Evolutionary conservation across 2,797 vertebrate species (phyloP), one percentile per base, ranked within the genome.

Genomic region (Microctenopoma stevenorrisi): DNA sequence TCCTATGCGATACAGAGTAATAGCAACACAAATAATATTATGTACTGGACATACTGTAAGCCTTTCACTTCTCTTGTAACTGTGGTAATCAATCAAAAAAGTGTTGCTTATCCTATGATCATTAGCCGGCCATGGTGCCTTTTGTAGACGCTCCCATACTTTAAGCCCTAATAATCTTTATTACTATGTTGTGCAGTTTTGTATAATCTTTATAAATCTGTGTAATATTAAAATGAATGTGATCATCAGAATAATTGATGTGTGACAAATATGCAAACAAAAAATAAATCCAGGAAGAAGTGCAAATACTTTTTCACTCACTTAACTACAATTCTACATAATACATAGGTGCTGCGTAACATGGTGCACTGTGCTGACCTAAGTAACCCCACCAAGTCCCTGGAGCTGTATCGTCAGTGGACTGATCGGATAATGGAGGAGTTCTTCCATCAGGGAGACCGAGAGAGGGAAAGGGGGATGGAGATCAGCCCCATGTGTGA

Each of bases 401-500:
- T 99, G 92, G 97, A 99, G 91, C 85, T 99, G 55, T 99, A 99
- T 83, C 94, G 97, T 6, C 98, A 99, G 83, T 99, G 98, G 98
- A 99, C 98, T 0, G 98, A 99, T 82, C 94, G 98, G 70, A 99
- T 99, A 89, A 99, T 99, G 98, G 97, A 98, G 35, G 98, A 99
- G 84, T 99, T 99, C 91, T 99, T 99, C 93, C 97, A 98, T 84
- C 98, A 99, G 87, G 98, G 98, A 40, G 98, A 99, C 93, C 91
- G 96, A 18, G 97, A 99, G 76, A 79, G 98, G 54, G 98, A 99
- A 78, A 93, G 96, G 5, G 97, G 98, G 1, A 99, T 99, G 96
- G 98, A 99, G 74, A 99, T 99, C 86, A 99, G 97, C 78, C 97
- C 98, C 0, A 99, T 99, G 98, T 99, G 97, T 53, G 97, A 99